These are phyloP conservation scores for Euzophera pinguis DNA, from an alignment of 2,888 invertebrate genomes.

Conservation along the genomic window DNA sequence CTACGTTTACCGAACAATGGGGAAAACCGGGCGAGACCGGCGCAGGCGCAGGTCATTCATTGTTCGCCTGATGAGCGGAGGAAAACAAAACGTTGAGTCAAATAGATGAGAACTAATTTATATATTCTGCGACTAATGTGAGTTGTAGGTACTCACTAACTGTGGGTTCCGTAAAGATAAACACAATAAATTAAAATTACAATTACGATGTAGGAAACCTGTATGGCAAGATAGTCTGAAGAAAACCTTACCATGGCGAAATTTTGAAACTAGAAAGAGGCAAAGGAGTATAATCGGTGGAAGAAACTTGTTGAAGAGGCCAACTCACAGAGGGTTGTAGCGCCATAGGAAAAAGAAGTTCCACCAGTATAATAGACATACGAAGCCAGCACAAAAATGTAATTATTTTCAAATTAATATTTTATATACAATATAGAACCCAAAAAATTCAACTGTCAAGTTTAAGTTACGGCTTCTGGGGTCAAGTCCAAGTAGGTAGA, in stretches of 20 bases:
- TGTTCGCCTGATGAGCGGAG: slow-evolving; percentile 48
- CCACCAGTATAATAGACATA: too few species aligned
- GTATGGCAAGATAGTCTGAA: too few species aligned
- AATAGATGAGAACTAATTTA: background rate
- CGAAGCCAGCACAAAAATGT: too few species aligned
- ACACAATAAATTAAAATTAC: background rate
- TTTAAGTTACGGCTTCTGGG: background rate
- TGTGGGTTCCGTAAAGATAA: background rate
- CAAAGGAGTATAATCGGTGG: too few species aligned
- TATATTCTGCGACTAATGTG: too few species aligned
- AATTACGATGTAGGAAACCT: background rate
- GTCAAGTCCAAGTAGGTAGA: slow-evolving; percentile 5
- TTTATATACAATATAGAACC: background rate
- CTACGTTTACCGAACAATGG: slow-evolving; percentile 13
- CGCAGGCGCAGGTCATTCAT: slow-evolving; percentile 55
- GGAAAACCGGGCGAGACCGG: slow-evolving; percentile 37
- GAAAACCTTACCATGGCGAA: too few species aligned
- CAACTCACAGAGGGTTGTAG: too few species aligned
- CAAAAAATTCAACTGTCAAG: slow-evolving; percentile 5
- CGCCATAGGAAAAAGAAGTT: too few species aligned
- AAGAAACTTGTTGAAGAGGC: too few species aligned
- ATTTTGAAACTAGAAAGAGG: too few species aligned
- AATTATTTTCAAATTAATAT: too few species aligned
- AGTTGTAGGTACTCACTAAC: background rate
- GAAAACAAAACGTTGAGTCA: slow-evolving; percentile 41